A percentile compares a stretch with the other conserved stretches of the same genome.
These are phyloP conservation scores for Allolobophora icterica DNA, from an alignment of 2,888 invertebrate genomes.

Conservation along the genomic window DNA sequence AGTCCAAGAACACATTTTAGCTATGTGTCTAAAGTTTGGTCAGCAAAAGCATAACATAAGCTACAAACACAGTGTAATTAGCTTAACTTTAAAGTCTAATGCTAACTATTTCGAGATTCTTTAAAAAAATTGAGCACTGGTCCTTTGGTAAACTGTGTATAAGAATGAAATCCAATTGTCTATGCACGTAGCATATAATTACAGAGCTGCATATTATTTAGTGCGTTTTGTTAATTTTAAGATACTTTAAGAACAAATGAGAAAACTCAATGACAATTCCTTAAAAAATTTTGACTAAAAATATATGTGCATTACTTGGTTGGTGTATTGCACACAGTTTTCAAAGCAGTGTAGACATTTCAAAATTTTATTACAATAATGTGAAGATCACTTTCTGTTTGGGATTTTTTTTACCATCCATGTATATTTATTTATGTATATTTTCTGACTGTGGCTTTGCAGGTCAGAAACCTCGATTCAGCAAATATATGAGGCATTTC, in stretches of 20 bases:
- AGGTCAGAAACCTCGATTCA: background rate
- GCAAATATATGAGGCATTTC: background rate
- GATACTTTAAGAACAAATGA: background rate
- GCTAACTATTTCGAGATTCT: constrained; percentile 8
- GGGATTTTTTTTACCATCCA: background rate
- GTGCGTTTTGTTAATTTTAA: background rate
- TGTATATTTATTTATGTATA: background rate
- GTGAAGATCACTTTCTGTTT: background rate
- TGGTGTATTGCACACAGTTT: too few relatives aligned
- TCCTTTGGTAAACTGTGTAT: background rate
- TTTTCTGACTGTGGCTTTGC: background rate
- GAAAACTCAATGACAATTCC: background rate
- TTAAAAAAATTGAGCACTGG: background rate
- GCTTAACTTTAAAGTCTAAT: background rate
- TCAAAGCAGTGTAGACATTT: too few relatives aligned
- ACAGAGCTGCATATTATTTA: background rate
- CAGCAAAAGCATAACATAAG: background rate
- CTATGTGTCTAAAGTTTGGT: background rate
- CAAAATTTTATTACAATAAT: too few relatives aligned
- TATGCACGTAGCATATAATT: background rate
- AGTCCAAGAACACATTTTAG: background rate
- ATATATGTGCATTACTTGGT: too few relatives aligned
- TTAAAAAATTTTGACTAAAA: too few relatives aligned
- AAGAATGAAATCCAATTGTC: background rate
- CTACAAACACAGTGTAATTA: background rate